Evolutionary conservation across 2,797 vertebrate species (phyloP), one percentile per base, ranked within the genome.

Genomic region (Clarias platycephalus): DNA sequence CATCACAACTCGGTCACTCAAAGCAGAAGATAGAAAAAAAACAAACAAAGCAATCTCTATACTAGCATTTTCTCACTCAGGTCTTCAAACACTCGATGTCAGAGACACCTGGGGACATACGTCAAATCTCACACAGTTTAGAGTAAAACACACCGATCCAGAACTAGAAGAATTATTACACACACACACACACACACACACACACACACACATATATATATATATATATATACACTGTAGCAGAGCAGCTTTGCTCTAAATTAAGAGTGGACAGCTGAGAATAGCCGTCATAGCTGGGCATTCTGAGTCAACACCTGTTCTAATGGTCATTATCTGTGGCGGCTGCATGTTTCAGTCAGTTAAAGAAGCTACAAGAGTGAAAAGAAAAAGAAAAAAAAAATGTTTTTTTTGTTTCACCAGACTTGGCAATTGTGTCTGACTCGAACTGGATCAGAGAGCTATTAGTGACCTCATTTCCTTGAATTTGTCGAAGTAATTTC

Each of bases 1-100:
- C 93, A 94, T 94, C 95, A 96, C 95, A 93, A 93, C 95, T 96
- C 95, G 96, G 85, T 94, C 95, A 96, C 95, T 94, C 95, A 93
- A 95, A 86, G 44, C 89, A 86, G 86, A 67, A 86, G 84, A 83
- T 63, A 34, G 44, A 40, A 81, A 77, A 81, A 77, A 67, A 82
- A n/a, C n/a, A n/a, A 72, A 79, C 67, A n/a, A 91, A n/a, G 94
- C 91, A 90, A 92, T 95, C 87, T 90, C 93, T 93, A 53, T 13
- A 53, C 12, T 53, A 93, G 93, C 95, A 93, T 94, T 93, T 92
- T 95, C 85, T 90, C 93, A 93, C 91, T 95, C 90, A 63, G 91
- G 94, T 91, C 93, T 5, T 53, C 12, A 53, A 53, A 62, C 80
- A 77, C 57, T 71, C 67, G 83, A 86, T 66, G 81, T 60, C 67